phyloP scores from a whole-genome alignment of 2,113 vertebrate species.

The Girardinichthys multiradiatus region DNA sequence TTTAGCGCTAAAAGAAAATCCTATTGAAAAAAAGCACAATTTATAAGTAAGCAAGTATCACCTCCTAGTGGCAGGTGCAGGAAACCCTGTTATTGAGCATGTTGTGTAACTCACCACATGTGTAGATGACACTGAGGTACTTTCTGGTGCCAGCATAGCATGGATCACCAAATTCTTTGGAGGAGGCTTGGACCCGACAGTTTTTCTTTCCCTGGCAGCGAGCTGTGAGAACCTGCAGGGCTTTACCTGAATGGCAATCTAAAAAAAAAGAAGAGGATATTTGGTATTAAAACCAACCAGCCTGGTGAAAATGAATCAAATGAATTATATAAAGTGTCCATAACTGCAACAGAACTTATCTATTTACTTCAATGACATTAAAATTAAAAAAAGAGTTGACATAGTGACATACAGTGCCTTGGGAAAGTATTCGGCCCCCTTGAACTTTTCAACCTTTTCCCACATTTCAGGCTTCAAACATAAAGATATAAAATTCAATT shows the following conservation, averaged over 20 bases:
- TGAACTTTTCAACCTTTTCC: too few species aligned
- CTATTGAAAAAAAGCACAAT: too few species aligned
- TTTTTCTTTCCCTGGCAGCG: slow-evolving; percentile 88
- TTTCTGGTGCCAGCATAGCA: slow-evolving; percentile 90
- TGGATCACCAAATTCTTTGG: slow-evolving; percentile 88
- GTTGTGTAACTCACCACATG: slow-evolving; percentile 83
- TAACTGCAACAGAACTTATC: neutral
- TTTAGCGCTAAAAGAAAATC: neutral
- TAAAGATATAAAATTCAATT: too few species aligned
- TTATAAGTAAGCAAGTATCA: slow-evolving; percentile 35
- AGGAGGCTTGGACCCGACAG: slow-evolving; percentile 85
- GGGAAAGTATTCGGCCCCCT: too few species aligned
- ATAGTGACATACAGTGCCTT: too few species aligned
- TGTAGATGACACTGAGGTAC: slow-evolving; percentile 91
- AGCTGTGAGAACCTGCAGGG: slow-evolving; percentile 84
- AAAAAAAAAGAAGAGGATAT: neutral
- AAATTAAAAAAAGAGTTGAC: neutral
- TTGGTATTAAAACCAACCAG: neutral
- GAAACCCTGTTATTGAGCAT: neutral
- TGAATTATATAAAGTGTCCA: neutral
- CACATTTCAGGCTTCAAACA: too few species aligned
- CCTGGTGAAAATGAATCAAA: neutral
- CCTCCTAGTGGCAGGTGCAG: slow-evolving; percentile 59
- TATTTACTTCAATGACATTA: neutral
- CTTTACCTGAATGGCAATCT: slow-evolving; percentile 87